Percentiles rank a stretch among this genome's conserved stretches.
phyloP scores from a whole-genome alignment of 1,140 invertebrate genomes.

The Tribolium madens region DNA sequence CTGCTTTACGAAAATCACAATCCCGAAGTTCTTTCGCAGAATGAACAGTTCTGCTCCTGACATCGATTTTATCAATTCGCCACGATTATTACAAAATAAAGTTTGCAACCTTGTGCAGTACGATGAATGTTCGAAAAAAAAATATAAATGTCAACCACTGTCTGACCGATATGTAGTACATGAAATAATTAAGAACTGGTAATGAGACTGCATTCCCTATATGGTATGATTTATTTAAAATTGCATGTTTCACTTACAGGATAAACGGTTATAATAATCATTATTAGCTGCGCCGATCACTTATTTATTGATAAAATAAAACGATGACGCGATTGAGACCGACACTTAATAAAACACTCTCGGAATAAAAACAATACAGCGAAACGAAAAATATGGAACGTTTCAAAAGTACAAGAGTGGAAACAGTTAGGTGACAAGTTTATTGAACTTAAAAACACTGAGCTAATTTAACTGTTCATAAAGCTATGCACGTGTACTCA shows the following conservation, averaged over 20 bases:
- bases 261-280: slow-evolving; percentile 28
- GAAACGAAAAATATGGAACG: slow-evolving; percentile 20
- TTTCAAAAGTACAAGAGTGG: slow-evolving; percentile 19
- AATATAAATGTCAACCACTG: slow-evolving; percentile 36
- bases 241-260: slow-evolving; percentile 19
- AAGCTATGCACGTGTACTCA: slow-evolving; percentile 4
- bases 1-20: neutral
- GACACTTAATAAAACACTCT: slow-evolving; percentile 3
- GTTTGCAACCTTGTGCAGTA: neutral
- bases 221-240: slow-evolving; percentile 21
- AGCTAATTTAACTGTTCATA: slow-evolving; percentile 43
- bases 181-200: slow-evolving; percentile 39
- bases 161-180: slow-evolving; percentile 33
- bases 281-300: neutral
- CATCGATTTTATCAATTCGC: neutral
- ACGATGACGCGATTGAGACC: neutral
- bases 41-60: neutral
- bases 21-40: neutral
- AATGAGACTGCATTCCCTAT: slow-evolving; percentile 17
- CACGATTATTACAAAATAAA: neutral
- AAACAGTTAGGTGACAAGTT: slow-evolving; percentile 44
- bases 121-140: neutral
- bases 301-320: slow-evolving; percentile 21
- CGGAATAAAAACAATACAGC: neutral
- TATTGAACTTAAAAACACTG: slow-evolving; percentile 42